Evolutionary conservation across 1,140 invertebrate species (phyloP), one percentile per base, ranked within the genome.

Genomic region (Zophobas atratus): DNA sequence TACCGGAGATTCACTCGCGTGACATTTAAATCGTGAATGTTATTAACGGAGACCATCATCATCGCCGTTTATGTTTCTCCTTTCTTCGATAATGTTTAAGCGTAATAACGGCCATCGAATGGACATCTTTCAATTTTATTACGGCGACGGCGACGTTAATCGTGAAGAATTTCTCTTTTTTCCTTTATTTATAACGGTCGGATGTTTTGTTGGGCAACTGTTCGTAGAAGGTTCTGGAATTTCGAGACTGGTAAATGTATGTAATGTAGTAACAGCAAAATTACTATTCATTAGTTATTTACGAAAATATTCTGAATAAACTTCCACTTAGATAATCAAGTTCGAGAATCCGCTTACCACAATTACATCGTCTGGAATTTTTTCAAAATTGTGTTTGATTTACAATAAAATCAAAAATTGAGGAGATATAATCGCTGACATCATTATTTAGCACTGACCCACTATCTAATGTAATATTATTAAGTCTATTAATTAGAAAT

Each of bases 121-220:
- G 56, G 6, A 60, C 56, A 60, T 60, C 56, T 60, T 39, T 4
- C 39, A 32, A 39, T 43, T 67, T 67, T 67, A 46, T 33, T 8
- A 67, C 20, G 35, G 35, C 56, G 39, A 43, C 39, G 60, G 57
- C 39, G 60, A 67, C n/a, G 60, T 43, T 60, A 67, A 67, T 67
- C 20, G 39, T 67, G 36, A 0, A 67, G 1, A 43, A 43, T 46
- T 67, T 60, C 56, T 60, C 35, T 39, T 67, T 46, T 51, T 67
- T 43, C 38, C 0, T 41, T 63, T 63, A 63, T 63, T 67, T 67
- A 46, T 67, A 67, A 67, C 60, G 60, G 60, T 67, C 39, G 39
- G 20, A 57, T 20, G 60, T 32, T 67, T 67, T 67, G n/a, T 67
- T 36, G 20, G 33, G 41, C 20, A 5, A 67, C 38, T 67, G 39